phyloP scores from a whole-genome alignment of 2,888 invertebrate species.

The Orthonevra nobilis region DNA sequence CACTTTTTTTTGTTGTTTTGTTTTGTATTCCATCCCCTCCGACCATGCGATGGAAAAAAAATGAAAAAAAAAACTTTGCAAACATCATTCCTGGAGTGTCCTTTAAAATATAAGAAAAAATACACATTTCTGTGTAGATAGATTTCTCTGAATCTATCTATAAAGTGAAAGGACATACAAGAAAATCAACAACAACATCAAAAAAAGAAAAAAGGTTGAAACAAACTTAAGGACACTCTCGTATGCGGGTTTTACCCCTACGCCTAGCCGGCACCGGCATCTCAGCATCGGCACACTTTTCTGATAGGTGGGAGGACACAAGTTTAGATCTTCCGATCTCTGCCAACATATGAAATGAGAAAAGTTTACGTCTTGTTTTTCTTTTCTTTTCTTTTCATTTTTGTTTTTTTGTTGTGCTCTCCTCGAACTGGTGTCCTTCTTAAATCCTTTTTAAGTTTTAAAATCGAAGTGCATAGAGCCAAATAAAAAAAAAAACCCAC shows the following conservation, averaged over 20 bases:
- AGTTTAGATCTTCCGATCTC: constrained; percentile 43
- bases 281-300: constrained; percentile 36
- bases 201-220: constrained; percentile 40
- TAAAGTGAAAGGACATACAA: constrained; percentile 49
- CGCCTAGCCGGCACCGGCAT: background rate
- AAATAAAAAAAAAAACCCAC: no score
- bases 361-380: constrained; percentile 62
- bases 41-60: background rate
- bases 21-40: background rate
- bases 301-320: constrained; percentile 48
- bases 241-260: constrained; percentile 37
- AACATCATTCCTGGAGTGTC: constrained; percentile 49
- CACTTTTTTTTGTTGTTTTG: constrained; percentile 27
- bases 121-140: constrained; percentile 34
- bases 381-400: constrained; percentile 26
- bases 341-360: constrained; percentile 55
- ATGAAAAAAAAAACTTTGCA: constrained; percentile 51
- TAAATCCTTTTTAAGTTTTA: constrained; percentile 61
- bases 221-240: constrained; percentile 64
- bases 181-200: constrained; percentile 27
- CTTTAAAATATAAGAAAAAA: constrained; percentile 26
- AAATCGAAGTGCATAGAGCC: constrained; percentile 54
- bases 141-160: constrained; percentile 34
- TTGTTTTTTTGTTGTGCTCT: constrained; percentile 10
- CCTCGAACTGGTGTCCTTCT: constrained; percentile 34